A percentile compares a stretch with the other conserved stretches of the same genome.
These are phyloP conservation scores for Arenaria interpres DNA, from an alignment of 2,113 vertebrate genomes.

Conservation along the genomic window DNA sequence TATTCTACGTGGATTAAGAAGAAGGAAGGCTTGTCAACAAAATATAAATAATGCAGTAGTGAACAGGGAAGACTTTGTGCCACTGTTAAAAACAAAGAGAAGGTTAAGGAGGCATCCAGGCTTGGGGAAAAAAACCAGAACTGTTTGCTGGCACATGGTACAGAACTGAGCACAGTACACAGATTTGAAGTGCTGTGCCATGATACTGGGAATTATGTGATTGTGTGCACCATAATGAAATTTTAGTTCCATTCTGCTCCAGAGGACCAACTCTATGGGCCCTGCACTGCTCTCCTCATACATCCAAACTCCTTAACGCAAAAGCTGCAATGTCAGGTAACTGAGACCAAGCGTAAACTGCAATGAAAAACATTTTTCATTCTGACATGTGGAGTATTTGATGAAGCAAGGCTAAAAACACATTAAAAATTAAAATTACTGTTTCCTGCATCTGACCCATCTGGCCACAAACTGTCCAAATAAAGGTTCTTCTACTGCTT, in stretches of 20 bases:
- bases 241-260: neutral
- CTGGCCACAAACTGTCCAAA: neutral
- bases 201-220: neutral
- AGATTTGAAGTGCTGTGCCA: neutral
- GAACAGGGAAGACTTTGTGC: neutral
- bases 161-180: neutral
- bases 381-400: neutral
- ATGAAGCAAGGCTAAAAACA: neutral
- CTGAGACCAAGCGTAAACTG: neutral
- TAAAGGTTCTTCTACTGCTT: neutral
- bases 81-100: neutral
- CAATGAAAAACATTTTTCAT: neutral
- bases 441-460: neutral
- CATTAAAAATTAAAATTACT: neutral
- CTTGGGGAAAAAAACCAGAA: neutral
- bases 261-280: neutral
- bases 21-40: neutral
- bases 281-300: neutral
- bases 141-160: neutral
- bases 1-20: neutral
- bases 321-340: neutral
- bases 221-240: rapidly evolving
- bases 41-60: neutral
- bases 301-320: neutral
- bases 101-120: neutral